Evolutionary conservation across 1,140 invertebrate genomes (phyloP).

Genomic region (Coptotermes formosanus): DNA sequence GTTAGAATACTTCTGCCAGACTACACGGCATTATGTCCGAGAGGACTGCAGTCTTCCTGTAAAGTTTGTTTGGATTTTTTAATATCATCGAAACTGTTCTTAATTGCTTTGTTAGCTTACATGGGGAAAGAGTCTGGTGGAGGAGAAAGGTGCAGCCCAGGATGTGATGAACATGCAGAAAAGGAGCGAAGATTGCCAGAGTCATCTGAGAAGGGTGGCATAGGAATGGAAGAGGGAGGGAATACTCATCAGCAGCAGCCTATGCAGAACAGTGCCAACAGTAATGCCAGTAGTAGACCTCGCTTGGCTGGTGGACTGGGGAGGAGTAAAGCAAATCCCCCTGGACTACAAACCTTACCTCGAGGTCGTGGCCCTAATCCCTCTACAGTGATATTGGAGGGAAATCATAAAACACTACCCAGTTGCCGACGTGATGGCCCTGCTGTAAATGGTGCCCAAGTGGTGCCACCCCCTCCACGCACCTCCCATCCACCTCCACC

Average conservation of each 20-base stretch:
- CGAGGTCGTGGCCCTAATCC: slow-evolving; percentile 39
- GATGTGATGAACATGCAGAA: slow-evolving; percentile 33
- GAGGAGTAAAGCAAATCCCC: slow-evolving; percentile 37
- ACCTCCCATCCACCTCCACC: slow-evolving; percentile 26
- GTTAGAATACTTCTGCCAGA: too few species aligned
- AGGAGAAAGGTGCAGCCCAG: slow-evolving; percentile 33
- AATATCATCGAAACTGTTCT: too few species aligned
- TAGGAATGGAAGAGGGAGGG: not conserved
- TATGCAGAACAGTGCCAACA: slow-evolving; percentile 17
- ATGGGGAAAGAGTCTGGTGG: slow-evolving; percentile 26
- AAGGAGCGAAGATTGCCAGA: slow-evolving; percentile 27
- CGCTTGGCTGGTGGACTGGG: slow-evolving; percentile 32
- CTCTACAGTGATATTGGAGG: slow-evolving; percentile 29
- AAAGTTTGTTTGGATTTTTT: too few species aligned
- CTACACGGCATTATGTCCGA: too few species aligned
- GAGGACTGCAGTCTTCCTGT: too few species aligned
- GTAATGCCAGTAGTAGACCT: slow-evolving; percentile 16
- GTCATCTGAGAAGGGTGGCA: slow-evolving; percentile 30
- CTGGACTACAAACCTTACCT: slow-evolving; percentile 37
- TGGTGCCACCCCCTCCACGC: not conserved
- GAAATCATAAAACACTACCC: slow-evolving; percentile 31
- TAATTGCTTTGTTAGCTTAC: slow-evolving; percentile 9
- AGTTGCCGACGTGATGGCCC: slow-evolving; percentile 28
- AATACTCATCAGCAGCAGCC: not conserved
- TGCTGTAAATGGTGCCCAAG: slow-evolving; percentile 23